A percentile compares a stretch with the other conserved stretches of the same genome.
Evolutionary conservation across 2,888 invertebrate genomes (phyloP).

Genomic region (Patella pellucida): DNA sequence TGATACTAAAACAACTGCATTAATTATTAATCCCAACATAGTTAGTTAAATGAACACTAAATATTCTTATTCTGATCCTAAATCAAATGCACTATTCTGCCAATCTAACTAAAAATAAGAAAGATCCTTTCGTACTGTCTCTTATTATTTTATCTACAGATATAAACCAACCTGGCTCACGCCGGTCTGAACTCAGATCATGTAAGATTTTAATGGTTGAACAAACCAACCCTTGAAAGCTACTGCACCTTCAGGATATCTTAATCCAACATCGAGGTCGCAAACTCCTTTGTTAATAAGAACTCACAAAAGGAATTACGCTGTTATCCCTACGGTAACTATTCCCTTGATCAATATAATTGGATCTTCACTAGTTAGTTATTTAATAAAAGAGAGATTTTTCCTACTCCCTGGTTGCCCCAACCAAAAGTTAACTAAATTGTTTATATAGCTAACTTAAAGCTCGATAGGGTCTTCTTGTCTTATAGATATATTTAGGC

Average conservation of each 20-base stretch:
- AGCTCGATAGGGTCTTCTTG: conserved; percentile 87
- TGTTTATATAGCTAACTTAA: conserved; percentile 60
- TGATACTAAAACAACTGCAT: conserved; percentile 34
- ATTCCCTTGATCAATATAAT: conserved; percentile 72
- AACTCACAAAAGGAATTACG: conserved; percentile 83
- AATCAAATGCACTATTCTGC: conserved; percentile 44
- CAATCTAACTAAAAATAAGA: conserved; percentile 26
- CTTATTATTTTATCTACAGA: conserved; percentile 74
- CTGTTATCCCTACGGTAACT: conserved; percentile 90
- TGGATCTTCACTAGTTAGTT: conserved; percentile 27
- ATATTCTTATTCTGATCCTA: conserved; percentile 39
- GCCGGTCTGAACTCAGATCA: conserved; percentile 91
- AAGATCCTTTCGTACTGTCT: conserved; percentile 86
- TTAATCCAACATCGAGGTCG: conserved; percentile 93
- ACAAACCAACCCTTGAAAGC: conserved; percentile 75
- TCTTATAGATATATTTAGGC: conserved; percentile 79
- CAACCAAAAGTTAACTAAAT: conserved; percentile 44
- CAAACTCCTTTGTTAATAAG: conserved; percentile 82
- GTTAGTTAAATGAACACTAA: conserved; percentile 26
- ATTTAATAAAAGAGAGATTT: conserved; percentile 22
- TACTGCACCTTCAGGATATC: conserved; percentile 78
- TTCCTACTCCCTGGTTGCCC: conserved; percentile 41
- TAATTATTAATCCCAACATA: conserved; percentile 27
- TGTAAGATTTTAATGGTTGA: conserved; percentile 87
- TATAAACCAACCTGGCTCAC: conserved; percentile 89